Evolutionary conservation across 1,140 invertebrate species (phyloP), one percentile per base, ranked within the genome.

Genomic region (Helicoverpa zea): DNA sequence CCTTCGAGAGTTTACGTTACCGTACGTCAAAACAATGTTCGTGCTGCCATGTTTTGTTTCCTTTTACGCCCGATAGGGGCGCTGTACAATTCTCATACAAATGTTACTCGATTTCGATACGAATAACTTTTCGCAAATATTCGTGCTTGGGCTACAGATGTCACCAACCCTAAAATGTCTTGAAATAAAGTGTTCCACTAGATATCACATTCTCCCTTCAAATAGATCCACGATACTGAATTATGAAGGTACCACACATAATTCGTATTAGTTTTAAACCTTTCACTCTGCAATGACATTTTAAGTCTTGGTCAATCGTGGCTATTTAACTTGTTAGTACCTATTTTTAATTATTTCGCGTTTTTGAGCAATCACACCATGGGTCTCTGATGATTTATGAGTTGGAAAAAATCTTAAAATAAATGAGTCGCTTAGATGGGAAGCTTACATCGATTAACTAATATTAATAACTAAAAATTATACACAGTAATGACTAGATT

Each of bases 201-300:
- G 68, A 73, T 83, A 83, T 83, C 84, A 83, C 84, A 80, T 80
- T 79, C 78, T 81, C 18, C 52, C 74, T 52, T 77, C 75, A 49
- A 64, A 18, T 63, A 18, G 66, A 54, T 66, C 43, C 49, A 23
- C 18, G 47, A 29, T 64, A 75, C 56, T 75, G 47, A 52, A 66
- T 30, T 66, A 68, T 79, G 76, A 58, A 79, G 13, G 61, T 35
- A 64, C 13, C 64, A 70, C 64, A 70, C 54, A 70, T 59, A 79
- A 70, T 79, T 79, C 76, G 52, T 58, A 70, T 59, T 43, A 43
- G 29, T 77, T 68, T 18, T 49, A 61, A 29, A 47, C 30, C 63
- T 68, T 30, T 49, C 76, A 70, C 64, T 58, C 76, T 77, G 43
- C 61, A 76, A 23, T 76, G 77, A 80, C 76, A 59, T 64, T 61